A percentile compares a stretch with the other conserved stretches of the same genome.
These are phyloP conservation scores for Clusia tigrina DNA, from an alignment of 2,888 invertebrate genomes.

Conservation along the genomic window DNA sequence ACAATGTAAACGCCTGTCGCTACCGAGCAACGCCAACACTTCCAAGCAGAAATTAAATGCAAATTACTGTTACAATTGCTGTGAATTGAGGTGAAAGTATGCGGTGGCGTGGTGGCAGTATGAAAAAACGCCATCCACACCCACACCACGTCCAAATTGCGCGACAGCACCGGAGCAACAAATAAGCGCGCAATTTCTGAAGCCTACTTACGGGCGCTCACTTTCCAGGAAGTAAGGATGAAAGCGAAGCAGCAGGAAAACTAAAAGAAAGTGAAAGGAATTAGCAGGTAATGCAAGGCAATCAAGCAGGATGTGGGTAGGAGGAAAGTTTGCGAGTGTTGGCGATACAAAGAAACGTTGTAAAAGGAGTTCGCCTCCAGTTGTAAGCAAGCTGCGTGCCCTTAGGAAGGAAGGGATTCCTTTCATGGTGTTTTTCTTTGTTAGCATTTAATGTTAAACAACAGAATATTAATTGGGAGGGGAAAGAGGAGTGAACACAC, in stretches of 20 bases:
- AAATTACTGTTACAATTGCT: slow-evolving; percentile 16
- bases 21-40: neutral
- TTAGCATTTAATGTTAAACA: too few species aligned
- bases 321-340: too few species aligned
- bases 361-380: too few species aligned
- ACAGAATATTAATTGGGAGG: too few species aligned
- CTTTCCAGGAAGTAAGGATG: neutral
- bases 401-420: too few species aligned
- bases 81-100: slow-evolving; percentile 4
- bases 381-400: too few species aligned
- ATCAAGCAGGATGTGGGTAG: too few species aligned
- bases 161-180: neutral
- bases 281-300: too few species aligned
- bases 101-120: neutral
- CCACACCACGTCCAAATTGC: neutral
- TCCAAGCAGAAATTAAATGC: slow-evolving; percentile 16
- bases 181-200: too few species aligned
- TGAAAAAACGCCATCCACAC: neutral
- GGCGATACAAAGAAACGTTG: too few species aligned
- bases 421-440: too few species aligned
- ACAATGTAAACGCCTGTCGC: neutral
- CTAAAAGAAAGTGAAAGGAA: neutral
- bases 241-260: neutral
- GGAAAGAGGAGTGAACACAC: too few species aligned
- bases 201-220: neutral